Conservation (phyloP, 2,888 invertebrate genomes). For the Norana najaformis region DNA sequence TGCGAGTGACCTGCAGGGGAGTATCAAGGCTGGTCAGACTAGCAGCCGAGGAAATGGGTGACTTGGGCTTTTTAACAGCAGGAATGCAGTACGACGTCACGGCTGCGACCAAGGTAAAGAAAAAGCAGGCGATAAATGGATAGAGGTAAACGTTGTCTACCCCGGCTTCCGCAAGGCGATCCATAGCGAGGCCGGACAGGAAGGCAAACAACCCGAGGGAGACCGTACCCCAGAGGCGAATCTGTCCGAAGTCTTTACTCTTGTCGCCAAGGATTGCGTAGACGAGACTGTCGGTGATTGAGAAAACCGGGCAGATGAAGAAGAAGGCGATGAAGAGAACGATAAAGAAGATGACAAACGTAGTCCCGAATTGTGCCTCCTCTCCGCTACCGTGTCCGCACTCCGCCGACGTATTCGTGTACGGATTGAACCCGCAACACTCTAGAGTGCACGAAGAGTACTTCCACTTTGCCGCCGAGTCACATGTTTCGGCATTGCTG, state of each 20-base stretch:
- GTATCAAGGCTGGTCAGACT: background rate
- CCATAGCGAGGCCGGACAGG: slow-evolving; percentile 53
- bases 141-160: background rate
- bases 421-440: background rate
- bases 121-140: background rate
- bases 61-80: background rate
- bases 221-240: slow-evolving; percentile 64
- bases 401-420: background rate
- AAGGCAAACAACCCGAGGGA: slow-evolving; percentile 72
- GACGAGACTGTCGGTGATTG: background rate
- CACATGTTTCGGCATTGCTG: background rate
- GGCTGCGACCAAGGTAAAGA: background rate
- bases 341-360: background rate
- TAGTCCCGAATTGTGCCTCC: background rate
- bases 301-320: background rate
- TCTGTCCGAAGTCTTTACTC: background rate
- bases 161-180: slow-evolving; percentile 29
- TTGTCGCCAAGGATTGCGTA: background rate
- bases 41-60: no score
- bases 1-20: background rate
- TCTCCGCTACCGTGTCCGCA: background rate
- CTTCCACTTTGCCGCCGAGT: background rate
- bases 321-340: background rate
- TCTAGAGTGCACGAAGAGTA: background rate
- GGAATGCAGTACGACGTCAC: background rate